These are phyloP conservation scores for Calosoma granatense DNA, from an alignment of 1,140 invertebrate species.

Conservation along the genomic window DNA sequence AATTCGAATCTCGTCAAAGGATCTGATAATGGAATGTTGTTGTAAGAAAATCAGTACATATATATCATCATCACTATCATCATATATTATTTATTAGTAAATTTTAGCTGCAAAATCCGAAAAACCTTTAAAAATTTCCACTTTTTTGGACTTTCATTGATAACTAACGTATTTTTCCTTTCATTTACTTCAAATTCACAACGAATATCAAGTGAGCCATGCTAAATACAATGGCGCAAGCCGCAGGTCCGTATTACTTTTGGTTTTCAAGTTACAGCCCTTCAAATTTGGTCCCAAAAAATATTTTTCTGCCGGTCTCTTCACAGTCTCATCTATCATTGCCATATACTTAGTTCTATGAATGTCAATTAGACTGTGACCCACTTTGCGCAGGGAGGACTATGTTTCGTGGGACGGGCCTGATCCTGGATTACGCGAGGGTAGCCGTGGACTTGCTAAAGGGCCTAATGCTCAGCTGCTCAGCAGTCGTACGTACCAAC, in stretches of 20 bases:
- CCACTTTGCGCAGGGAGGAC: conserved; percentile 43
- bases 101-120: too few relatives aligned
- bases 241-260: too few relatives aligned
- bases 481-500: conserved; percentile 34
- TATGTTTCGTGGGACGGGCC: conserved; percentile 62
- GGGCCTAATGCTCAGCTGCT: conserved; percentile 44
- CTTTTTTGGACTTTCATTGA: too few relatives aligned
- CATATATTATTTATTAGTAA: too few relatives aligned
- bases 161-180: not conserved
- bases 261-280: too few relatives aligned
- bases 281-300: too few relatives aligned
- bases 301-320: too few relatives aligned
- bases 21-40: conserved; percentile 51
- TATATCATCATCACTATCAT: not conserved
- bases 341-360: too few relatives aligned
- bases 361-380: not conserved
- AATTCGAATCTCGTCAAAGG: conserved; percentile 51
- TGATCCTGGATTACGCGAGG: conserved; percentile 40
- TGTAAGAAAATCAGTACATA: conserved; percentile 44
- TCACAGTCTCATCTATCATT: too few relatives aligned
- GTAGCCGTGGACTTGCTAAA: conserved; percentile 35
- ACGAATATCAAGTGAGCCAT: too few relatives aligned
- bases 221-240: too few relatives aligned
- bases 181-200: not conserved
- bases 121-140: too few relatives aligned